Evolutionary conservation across 2,113 vertebrate species (phyloP).

Genomic region (Megalops atlanticus): DNA sequence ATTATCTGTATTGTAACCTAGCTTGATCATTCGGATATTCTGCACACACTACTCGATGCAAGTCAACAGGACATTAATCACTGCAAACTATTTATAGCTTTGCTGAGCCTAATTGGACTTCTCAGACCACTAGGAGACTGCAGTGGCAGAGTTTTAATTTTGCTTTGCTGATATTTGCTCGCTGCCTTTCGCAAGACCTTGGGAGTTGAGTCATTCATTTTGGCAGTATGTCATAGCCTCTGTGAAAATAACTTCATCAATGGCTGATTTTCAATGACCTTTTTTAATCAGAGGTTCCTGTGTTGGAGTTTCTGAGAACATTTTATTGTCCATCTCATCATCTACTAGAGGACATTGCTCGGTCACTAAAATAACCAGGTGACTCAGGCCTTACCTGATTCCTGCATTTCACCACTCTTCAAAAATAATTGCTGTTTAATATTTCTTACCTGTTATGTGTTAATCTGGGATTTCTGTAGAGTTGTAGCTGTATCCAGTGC

Average conservation of each 20-base stretch:
- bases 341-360: neutral
- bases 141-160: neutral
- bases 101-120: neutral
- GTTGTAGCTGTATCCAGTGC: neutral
- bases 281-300: neutral
- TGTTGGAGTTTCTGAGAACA: neutral
- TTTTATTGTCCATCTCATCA: no score
- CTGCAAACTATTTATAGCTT: neutral
- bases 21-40: neutral
- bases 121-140: neutral
- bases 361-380: no score
- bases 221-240: neutral
- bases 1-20: neutral
- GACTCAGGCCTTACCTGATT: neutral
- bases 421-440: neutral
- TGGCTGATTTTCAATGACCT: neutral
- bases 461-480: neutral
- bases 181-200: neutral
- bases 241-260: neutral
- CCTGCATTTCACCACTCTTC: neutral
- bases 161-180: neutral
- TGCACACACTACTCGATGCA: neutral
- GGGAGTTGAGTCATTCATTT: constrained; percentile 7
- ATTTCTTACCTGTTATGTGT: neutral
- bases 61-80: neutral